Evolutionary conservation across 2,113 vertebrate species (phyloP).

Genomic region (Rhabdomys dilectus): DNA sequence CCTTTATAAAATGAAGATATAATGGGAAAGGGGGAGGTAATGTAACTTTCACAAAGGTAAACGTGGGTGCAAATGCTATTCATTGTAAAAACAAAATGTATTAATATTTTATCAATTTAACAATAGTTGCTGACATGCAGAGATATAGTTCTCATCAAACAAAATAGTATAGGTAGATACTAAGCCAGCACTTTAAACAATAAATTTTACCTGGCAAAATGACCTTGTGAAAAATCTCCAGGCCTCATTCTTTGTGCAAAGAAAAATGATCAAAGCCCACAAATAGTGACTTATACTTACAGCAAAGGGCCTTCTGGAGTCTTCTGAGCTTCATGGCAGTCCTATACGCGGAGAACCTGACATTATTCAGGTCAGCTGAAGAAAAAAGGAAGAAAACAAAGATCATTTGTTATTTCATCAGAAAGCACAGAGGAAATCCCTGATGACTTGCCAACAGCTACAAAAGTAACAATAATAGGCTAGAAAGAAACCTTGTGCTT

Average conservation of each 20-base stretch:
- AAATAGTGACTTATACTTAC: slow-evolving; percentile 89
- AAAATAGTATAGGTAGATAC: neutral
- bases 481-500: neutral
- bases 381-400: slow-evolving; percentile 50
- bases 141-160: neutral
- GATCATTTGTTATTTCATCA: slow-evolving; percentile 72
- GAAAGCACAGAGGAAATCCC: slow-evolving; percentile 47
- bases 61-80: neutral
- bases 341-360: slow-evolving; percentile 98
- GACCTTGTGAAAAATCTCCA: neutral
- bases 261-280: neutral
- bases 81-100: slow-evolving; percentile 23
- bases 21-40: neutral
- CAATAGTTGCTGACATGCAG: neutral
- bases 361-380: slow-evolving; percentile 97
- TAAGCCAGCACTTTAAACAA: slow-evolving; percentile 35
- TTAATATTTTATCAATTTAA: neutral
- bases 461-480: slow-evolving; percentile 17
- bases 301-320: slow-evolving; percentile 98
- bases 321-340: slow-evolving; percentile 99
- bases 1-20: slow-evolving; percentile 16
- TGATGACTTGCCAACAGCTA: slow-evolving; percentile 10
- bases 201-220: neutral
- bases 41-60: slow-evolving; percentile 40
- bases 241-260: slow-evolving; percentile 34